Evolutionary conservation across 2,113 vertebrate genomes (phyloP).

Genomic region (Oncorhynchus tshawytscha): DNA sequence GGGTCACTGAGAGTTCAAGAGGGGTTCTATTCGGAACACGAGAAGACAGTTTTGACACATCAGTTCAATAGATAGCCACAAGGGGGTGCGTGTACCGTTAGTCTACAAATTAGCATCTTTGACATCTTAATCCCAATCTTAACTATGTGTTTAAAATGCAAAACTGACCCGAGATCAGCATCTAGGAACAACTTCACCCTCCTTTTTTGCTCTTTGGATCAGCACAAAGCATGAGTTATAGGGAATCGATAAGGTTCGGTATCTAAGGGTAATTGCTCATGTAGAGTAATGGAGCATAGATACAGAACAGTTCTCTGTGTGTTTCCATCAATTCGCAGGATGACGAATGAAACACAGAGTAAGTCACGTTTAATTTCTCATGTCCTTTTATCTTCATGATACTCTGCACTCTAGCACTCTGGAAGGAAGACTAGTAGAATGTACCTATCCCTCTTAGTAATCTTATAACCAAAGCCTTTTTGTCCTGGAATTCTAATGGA

Average conservation of each 20-base stretch:
- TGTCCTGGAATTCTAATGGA: not conserved
- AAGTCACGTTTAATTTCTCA: not conserved
- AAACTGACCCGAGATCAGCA: too few relatives aligned
- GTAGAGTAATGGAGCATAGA: conserved; percentile 52
- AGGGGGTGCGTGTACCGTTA: not conserved
- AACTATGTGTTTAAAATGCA: too few relatives aligned
- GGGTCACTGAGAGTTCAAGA: not conserved
- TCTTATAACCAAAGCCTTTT: not conserved
- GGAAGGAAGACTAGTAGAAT: conserved; percentile 26
- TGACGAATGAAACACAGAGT: conserved; percentile 59
- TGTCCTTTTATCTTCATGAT: conserved; percentile 59
- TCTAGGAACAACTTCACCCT: too few relatives aligned
- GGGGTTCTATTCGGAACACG: conserved; percentile 35
- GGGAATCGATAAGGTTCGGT: conserved; percentile 59
- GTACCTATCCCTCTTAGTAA: not conserved
- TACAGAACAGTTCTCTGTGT: conserved; percentile 29
- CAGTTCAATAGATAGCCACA: conserved; percentile 7
- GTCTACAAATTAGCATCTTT: not conserved
- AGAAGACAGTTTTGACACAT: conserved; percentile 13
- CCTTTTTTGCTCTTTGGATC: conserved; percentile 33
- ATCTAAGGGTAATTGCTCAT: conserved; percentile 60
- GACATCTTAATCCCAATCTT: too few relatives aligned
- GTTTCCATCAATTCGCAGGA: conserved; percentile 26
- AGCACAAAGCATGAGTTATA: conserved; percentile 51
- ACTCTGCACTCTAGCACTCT: conserved; percentile 48